Evolutionary conservation across 2,888 invertebrate genomes (phyloP).

Genomic region (Octonoba sinensis): DNA sequence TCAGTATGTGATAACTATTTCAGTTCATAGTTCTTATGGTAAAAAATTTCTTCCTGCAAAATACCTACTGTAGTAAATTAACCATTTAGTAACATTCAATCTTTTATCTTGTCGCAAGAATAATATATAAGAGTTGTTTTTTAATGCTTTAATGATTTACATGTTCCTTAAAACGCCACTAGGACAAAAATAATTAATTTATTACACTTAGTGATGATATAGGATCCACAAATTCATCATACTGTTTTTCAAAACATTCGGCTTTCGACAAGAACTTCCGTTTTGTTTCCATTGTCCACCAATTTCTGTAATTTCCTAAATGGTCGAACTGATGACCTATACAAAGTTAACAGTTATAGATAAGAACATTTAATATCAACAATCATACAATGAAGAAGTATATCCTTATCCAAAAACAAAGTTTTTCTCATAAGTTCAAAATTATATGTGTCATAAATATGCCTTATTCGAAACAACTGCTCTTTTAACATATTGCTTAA

Average conservation of each 20-base stretch:
- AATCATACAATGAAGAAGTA: too few species aligned
- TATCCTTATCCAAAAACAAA: background rate
- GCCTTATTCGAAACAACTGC: too few species aligned
- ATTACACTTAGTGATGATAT: slow-evolving; percentile 22
- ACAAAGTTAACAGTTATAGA: slow-evolving; percentile 8
- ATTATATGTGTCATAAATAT: too few species aligned
- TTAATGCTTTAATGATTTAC: too few species aligned
- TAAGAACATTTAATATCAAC: background rate
- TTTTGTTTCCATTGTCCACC: slow-evolving; percentile 59
- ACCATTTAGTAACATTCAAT: too few species aligned
- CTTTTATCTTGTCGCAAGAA: too few species aligned
- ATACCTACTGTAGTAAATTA: too few species aligned
- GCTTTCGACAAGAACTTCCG: slow-evolving; percentile 36
- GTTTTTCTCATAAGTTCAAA: background rate
- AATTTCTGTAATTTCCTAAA: slow-evolving; percentile 41
- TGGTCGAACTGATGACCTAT: slow-evolving; percentile 47
- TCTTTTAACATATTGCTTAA: too few species aligned
- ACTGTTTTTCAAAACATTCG: slow-evolving; percentile 54
- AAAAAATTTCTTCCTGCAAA: too few species aligned
- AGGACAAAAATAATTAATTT: background rate
- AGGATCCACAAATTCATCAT: slow-evolving; percentile 40
- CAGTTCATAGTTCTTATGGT: too few species aligned
- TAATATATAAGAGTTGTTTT: too few species aligned
- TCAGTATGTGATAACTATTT: too few species aligned
- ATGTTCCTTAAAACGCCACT: background rate